Evolutionary conservation across 92 coral and sea anemone species (phyloP).

Genomic region (Blastomussa wellsi): DNA sequence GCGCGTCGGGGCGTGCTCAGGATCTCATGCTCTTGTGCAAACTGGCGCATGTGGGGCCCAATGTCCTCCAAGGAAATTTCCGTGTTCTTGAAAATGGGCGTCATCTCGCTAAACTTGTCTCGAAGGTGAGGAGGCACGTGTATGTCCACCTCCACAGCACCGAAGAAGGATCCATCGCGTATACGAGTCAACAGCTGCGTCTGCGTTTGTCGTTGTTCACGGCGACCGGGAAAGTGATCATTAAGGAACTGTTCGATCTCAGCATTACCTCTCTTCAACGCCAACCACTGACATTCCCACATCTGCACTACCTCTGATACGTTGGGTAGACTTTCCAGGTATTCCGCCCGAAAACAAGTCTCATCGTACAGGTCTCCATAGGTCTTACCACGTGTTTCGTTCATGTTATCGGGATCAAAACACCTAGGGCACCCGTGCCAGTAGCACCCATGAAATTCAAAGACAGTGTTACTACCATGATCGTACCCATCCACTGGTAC

Average conservation of each 20-base stretch:
- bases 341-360: too few relatives aligned
- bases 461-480: neutral
- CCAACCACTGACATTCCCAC: neutral
- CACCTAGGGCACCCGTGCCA: neutral
- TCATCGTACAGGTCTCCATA: neutral
- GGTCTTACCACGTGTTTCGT: neutral
- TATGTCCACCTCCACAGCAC: slow-evolving; percentile 39
- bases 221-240: neutral
- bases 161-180: too few relatives aligned
- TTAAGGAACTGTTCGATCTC: neutral
- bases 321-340: too few relatives aligned
- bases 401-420: too few relatives aligned
- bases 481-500: neutral
- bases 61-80: slow-evolving; percentile 30
- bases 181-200: too few relatives aligned
- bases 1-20: neutral
- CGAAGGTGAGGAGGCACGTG: slow-evolving; percentile 35
- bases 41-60: slow-evolving; percentile 29
- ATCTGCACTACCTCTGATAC: neutral
- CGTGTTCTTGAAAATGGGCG: slow-evolving; percentile 46
- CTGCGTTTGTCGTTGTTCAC: too few relatives aligned
- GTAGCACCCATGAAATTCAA: neutral
- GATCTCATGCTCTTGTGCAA: neutral
- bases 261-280: neutral
- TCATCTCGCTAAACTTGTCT: slow-evolving; percentile 15